These are phyloP conservation scores for Ectropis grisescens DNA, from an alignment of 1,140 invertebrate genomes.

Conservation along the genomic window DNA sequence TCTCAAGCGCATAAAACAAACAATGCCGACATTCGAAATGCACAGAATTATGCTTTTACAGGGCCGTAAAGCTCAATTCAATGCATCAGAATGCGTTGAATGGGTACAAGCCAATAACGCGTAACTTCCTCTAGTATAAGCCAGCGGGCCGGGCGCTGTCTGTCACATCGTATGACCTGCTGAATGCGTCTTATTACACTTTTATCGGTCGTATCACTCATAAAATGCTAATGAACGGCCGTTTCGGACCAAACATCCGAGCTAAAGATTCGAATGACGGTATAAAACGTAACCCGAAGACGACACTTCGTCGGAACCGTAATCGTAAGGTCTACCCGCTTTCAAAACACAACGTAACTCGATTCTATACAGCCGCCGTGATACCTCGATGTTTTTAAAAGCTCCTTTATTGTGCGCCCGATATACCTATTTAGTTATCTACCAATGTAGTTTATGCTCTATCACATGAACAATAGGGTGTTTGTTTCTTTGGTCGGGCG, in stretches of 20 bases:
- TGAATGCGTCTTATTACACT: conserved; percentile 63
- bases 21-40: conserved; percentile 39
- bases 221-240: conserved; percentile 68
- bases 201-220: conserved; percentile 66
- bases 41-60: conserved; percentile 37
- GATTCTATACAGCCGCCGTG: conserved; percentile 41
- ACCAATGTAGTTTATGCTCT: conserved; percentile 13
- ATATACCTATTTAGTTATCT: conserved; percentile 14
- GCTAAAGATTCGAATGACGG: conserved; percentile 63
- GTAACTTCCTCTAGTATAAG: conserved; percentile 40
- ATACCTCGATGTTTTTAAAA: conserved; percentile 57
- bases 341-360: conserved; percentile 63
- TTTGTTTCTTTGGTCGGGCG: not conserved
- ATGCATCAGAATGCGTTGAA: conserved; percentile 30
- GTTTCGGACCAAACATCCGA: conserved; percentile 64
- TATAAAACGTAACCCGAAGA: conserved; percentile 65
- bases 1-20: conserved; percentile 30
- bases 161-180: conserved; percentile 57
- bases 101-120: too few species aligned
- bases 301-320: conserved; percentile 63
- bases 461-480: conserved; percentile 1
- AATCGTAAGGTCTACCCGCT: conserved; percentile 54
- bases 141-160: conserved; percentile 40
- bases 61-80: conserved; percentile 41
- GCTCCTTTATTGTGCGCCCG: conserved; percentile 53